These are phyloP conservation scores for Diadegma fenestrale DNA, from an alignment of 2,888 invertebrate species.

Conservation along the genomic window DNA sequence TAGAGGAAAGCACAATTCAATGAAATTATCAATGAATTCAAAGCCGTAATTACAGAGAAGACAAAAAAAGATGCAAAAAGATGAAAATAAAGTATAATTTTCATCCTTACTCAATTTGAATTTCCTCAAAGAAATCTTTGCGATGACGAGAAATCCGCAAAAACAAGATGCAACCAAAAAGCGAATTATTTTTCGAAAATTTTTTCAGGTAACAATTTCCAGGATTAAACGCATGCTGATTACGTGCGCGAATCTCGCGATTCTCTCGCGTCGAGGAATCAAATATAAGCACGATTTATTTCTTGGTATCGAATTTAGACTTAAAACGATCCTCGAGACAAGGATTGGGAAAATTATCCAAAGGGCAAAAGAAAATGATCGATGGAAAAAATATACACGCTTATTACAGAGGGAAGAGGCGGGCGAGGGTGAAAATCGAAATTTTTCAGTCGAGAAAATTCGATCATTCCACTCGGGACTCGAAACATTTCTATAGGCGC, in stretches of 20 bases:
- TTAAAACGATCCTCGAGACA: not conserved
- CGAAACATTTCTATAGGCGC: too few relatives aligned
- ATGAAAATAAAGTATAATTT: not conserved
- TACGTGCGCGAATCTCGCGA: conserved; percentile 15
- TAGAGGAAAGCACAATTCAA: conserved; percentile 35
- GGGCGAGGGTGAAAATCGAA: too few relatives aligned
- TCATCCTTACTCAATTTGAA: conserved; percentile 15
- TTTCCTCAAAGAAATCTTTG: not conserved
- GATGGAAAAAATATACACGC: conserved; percentile 19
- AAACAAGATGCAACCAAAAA: conserved; percentile 17
- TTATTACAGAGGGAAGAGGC: not conserved
- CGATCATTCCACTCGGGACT: too few relatives aligned
- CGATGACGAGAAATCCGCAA: conserved; percentile 34
- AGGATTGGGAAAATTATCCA: conserved; percentile 1
- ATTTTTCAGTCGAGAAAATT: too few relatives aligned
- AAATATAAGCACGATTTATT: conserved; percentile 3
- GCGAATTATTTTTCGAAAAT: conserved; percentile 65
- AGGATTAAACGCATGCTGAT: conserved; percentile 23
- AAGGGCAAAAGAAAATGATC: not conserved
- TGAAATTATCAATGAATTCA: conserved; percentile 42
- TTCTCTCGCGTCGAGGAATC: conserved; percentile 27
- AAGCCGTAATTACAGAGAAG: conserved; percentile 24
- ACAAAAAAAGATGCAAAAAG: conserved; percentile 15
- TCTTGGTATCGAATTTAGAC: conserved; percentile 10
- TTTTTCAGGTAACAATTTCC: conserved; percentile 54